Percentiles rank a stretch among this genome's conserved stretches.
phyloP scores from a whole-genome alignment of 1,140 invertebrate species.

The Acromyrmex charruanus region DNA sequence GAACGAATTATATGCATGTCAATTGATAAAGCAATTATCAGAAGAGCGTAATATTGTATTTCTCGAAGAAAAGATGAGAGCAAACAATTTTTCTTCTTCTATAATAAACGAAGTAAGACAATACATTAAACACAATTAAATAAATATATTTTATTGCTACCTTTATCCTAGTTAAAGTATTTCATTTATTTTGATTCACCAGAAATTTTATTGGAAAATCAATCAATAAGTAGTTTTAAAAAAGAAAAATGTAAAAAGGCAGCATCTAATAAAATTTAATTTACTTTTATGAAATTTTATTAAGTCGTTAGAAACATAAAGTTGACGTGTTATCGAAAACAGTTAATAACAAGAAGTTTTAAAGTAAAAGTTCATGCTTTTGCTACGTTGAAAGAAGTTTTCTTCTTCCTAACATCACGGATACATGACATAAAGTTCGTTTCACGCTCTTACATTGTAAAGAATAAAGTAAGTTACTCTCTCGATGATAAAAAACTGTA shows the following conservation, averaged over 20 bases:
- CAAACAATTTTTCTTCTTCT: background rate
- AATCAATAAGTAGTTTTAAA: conserved; percentile 27
- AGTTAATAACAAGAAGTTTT: conserved; percentile 43
- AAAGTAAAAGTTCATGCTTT: conserved; percentile 24
- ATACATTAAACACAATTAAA: background rate
- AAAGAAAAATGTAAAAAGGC: background rate
- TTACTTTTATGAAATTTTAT: conserved; percentile 1
- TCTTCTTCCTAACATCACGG: background rate
- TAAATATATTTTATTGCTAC: background rate
- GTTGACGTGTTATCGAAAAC: background rate
- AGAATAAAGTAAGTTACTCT: background rate
- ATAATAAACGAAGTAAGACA: background rate
- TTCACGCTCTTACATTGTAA: background rate
- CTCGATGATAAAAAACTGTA: background rate
- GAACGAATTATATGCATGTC: conserved; percentile 12
- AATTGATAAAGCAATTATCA: conserved; percentile 1
- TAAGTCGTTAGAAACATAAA: background rate
- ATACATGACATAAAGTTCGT: conserved; percentile 26
- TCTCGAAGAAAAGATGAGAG: background rate
- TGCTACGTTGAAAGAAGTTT: background rate
- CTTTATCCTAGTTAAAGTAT: background rate
- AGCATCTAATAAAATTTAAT: background rate
- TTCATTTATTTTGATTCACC: background rate
- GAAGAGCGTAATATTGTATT: background rate
- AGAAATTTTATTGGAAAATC: background rate